phyloP scores from a whole-genome alignment of 2,113 vertebrate genomes.

The Haplotaxodon microlepis region DNA sequence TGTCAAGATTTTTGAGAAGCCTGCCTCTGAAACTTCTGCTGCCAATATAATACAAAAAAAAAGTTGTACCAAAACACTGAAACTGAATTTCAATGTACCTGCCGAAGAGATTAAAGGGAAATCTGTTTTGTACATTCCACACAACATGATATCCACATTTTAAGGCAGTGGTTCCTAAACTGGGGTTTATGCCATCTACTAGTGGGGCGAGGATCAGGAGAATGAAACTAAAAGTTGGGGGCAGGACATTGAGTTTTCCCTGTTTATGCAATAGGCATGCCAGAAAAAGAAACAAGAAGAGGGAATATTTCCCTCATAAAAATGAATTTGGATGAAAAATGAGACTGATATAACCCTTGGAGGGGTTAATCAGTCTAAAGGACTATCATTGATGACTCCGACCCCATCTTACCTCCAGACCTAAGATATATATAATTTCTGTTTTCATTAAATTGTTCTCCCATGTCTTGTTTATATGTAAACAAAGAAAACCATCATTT shows the following conservation, averaged over 20 bases:
- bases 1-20: constrained; percentile 9
- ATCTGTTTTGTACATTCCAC: not conserved
- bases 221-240: not conserved
- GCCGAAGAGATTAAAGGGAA: not conserved
- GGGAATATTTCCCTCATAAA: not conserved
- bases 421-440: not conserved
- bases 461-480: not conserved
- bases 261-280: not conserved
- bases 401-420: not conserved
- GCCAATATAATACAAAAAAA: not conserved
- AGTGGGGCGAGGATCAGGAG: not conserved
- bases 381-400: not conserved
- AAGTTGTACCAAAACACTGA: not conserved
- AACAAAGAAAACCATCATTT: not conserved
- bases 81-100: not conserved
- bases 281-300: not conserved
- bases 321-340: not conserved
- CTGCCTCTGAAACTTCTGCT: not conserved
- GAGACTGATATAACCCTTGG: not conserved
- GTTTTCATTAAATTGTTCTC: not conserved
- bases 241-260: not conserved
- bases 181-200: not conserved
- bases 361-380: not conserved
- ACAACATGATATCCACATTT: not conserved
- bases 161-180: not conserved